These are phyloP conservation scores for Poeciliopsis retropinna DNA, from an alignment of 2,113 vertebrate genomes.

Conservation along the genomic window DNA sequence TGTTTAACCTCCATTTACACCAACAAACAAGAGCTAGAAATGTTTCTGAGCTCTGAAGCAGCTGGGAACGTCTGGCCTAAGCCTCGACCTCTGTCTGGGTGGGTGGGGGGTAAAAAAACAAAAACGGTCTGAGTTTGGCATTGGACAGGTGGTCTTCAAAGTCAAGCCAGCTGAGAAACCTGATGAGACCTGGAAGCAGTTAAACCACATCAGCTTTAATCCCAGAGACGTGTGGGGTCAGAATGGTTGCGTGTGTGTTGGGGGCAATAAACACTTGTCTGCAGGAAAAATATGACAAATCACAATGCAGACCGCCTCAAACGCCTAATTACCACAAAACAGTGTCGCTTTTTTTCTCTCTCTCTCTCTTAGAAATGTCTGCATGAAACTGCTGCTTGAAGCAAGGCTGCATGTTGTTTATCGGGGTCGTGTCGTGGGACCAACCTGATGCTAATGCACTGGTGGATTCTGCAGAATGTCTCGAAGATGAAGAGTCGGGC, in stretches of 20 bases:
- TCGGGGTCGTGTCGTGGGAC: constrained; percentile 69
- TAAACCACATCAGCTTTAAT: constrained; percentile 55
- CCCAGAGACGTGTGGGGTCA: constrained; percentile 54
- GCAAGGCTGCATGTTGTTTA: neutral
- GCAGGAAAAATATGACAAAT: constrained; percentile 48
- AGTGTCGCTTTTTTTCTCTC: neutral
- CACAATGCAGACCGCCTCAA: constrained; percentile 16
- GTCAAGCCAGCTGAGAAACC: constrained; percentile 49
- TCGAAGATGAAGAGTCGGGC: constrained; percentile 98
- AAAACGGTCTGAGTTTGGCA: constrained; percentile 36
- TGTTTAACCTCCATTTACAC: constrained; percentile 28
- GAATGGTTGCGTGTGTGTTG: constrained; percentile 28
- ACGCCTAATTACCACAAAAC: constrained; percentile 17
- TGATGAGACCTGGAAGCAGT: constrained; percentile 66
- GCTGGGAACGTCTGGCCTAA: constrained; percentile 42
- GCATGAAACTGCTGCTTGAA: constrained; percentile 76
- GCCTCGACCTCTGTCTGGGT: constrained; percentile 44
- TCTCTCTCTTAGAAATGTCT: neutral
- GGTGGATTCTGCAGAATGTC: constrained; percentile 98
- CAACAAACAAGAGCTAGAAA: constrained; percentile 22
- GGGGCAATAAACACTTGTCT: constrained; percentile 73
- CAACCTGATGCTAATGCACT: constrained; percentile 99
- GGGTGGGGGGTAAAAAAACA: constrained; percentile 12
- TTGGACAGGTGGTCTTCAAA: constrained; percentile 69
- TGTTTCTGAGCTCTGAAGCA: constrained; percentile 28